A percentile compares a stretch with the other conserved stretches of the same genome.
Conservation (phyloP, 2,797 vertebrate species). For the Poeciliopsis presidionis region DNA sequence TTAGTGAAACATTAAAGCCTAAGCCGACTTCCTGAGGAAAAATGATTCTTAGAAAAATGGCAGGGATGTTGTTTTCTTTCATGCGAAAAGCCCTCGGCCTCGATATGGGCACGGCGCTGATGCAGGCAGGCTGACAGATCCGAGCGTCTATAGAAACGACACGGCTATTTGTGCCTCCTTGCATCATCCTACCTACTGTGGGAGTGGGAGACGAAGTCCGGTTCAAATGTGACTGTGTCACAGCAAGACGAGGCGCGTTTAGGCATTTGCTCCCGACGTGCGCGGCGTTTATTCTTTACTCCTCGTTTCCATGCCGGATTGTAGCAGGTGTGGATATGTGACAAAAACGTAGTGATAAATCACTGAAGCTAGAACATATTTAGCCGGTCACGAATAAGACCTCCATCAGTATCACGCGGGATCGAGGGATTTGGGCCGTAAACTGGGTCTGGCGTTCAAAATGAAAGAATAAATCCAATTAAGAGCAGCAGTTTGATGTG, state of each 20-base stretch:
- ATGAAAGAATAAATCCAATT: background rate
- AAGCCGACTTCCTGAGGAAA: slow-evolving; percentile 65
- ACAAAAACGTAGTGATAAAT: background rate
- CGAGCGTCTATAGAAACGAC: slow-evolving; percentile 43
- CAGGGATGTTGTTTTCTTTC: slow-evolving; percentile 56
- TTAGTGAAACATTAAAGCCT: slow-evolving; percentile 77
- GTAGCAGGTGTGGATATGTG: background rate
- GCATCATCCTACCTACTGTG: slow-evolving; percentile 56
- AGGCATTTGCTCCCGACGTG: slow-evolving; percentile 50
- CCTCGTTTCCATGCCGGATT: background rate
- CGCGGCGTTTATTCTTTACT: slow-evolving; percentile 4
- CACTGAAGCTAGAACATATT: background rate
- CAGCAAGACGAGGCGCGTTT: slow-evolving; percentile 59
- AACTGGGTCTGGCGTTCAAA: background rate
- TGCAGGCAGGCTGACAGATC: slow-evolving; percentile 32
- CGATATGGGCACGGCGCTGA: slow-evolving; percentile 28
- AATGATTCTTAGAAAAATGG: slow-evolving; percentile 71
- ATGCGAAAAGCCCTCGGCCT: slow-evolving; percentile 57
- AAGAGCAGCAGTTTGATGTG: background rate
- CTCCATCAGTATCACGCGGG: background rate
- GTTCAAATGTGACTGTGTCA: slow-evolving; percentile 47
- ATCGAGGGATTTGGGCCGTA: background rate
- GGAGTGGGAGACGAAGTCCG: slow-evolving; percentile 54
- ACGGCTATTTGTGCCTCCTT: slow-evolving; percentile 58
- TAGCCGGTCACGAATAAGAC: background rate